Evolutionary conservation across 2,888 invertebrate species (phyloP).

Genomic region (Thyatira batis): DNA sequence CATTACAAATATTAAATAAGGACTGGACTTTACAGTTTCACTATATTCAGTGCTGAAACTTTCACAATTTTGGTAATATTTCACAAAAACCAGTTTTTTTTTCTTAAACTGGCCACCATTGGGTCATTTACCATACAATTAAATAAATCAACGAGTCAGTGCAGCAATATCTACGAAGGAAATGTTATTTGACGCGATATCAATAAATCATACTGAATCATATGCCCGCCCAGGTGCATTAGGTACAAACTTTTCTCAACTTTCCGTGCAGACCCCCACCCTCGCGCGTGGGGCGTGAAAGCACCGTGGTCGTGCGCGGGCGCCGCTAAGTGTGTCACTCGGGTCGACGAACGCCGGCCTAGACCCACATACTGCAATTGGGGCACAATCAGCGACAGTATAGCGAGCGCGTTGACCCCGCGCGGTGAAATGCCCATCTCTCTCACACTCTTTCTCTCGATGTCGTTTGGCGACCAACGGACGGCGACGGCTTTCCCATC

Average conservation of each 20-base stretch:
- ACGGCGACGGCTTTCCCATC: slow-evolving; percentile 62
- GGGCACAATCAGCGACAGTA: slow-evolving; percentile 82
- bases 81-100: too few relatives aligned
- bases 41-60: too few relatives aligned
- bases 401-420: slow-evolving; percentile 77
- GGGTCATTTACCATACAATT: too few relatives aligned
- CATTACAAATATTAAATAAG: too few relatives aligned
- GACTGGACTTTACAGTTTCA: too few relatives aligned
- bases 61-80: too few relatives aligned
- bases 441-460: slow-evolving; percentile 80
- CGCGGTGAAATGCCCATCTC: slow-evolving; percentile 80
- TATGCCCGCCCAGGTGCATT: slow-evolving; percentile 36
- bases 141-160: neutral
- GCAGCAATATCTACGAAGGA: neutral
- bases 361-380: slow-evolving; percentile 81
- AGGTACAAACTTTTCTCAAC: slow-evolving; percentile 61
- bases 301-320: slow-evolving; percentile 71
- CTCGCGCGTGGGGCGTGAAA: slow-evolving; percentile 73
- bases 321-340: slow-evolving; percentile 76
- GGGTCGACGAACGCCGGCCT: slow-evolving; percentile 83
- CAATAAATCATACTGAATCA: slow-evolving; percentile 16
- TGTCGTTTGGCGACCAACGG: slow-evolving; percentile 47
- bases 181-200: slow-evolving; percentile 8
- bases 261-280: slow-evolving; percentile 67
- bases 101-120: too few relatives aligned